A percentile compares a stretch with the other conserved stretches of the same genome.
Evolutionary conservation across 2,888 invertebrate species (phyloP).

Genomic region (Gymnoscelis rufifasciata): DNA sequence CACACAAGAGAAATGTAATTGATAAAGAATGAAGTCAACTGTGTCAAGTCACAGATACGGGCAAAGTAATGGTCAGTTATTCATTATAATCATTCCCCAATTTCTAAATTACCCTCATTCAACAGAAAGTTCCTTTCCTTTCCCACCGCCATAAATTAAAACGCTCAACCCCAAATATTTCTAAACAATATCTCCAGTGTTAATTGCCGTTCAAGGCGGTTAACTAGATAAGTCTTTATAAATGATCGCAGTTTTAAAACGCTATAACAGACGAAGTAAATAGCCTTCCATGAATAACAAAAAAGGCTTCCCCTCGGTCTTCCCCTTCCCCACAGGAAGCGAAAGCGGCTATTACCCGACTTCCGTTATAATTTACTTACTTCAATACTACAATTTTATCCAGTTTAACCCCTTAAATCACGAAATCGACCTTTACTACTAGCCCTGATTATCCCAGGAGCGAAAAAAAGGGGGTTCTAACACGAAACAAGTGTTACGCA

Average conservation of each 20-base stretch:
- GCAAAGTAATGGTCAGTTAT: slow-evolving; percentile 6
- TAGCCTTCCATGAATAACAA: slow-evolving; percentile 48
- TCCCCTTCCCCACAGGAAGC: slow-evolving; percentile 39
- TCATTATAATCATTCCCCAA: slow-evolving; percentile 6
- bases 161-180: slow-evolving; percentile 20
- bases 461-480: slow-evolving; percentile 17
- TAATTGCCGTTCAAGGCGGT: slow-evolving; percentile 42
- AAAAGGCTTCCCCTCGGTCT: slow-evolving; percentile 38
- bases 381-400: slow-evolving; percentile 33
- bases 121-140: slow-evolving; percentile 21
- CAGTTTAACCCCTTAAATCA: slow-evolving; percentile 37
- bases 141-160: slow-evolving; percentile 28
- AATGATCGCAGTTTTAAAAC: slow-evolving; percentile 37
- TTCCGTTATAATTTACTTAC: slow-evolving; percentile 51
- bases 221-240: slow-evolving; percentile 40
- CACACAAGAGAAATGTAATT: background rate
- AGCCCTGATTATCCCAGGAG: slow-evolving; percentile 25
- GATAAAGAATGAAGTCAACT: background rate
- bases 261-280: slow-evolving; percentile 39
- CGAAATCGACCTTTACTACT: slow-evolving; percentile 29
- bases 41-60: background rate
- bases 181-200: slow-evolving; percentile 33
- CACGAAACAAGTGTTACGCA: slow-evolving; percentile 38
- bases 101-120: slow-evolving; percentile 9
- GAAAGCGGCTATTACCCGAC: slow-evolving; percentile 43